Evolutionary conservation across 64 coral and sea anemone genomes (phyloP).

Genomic region (Acropora yongei): DNA sequence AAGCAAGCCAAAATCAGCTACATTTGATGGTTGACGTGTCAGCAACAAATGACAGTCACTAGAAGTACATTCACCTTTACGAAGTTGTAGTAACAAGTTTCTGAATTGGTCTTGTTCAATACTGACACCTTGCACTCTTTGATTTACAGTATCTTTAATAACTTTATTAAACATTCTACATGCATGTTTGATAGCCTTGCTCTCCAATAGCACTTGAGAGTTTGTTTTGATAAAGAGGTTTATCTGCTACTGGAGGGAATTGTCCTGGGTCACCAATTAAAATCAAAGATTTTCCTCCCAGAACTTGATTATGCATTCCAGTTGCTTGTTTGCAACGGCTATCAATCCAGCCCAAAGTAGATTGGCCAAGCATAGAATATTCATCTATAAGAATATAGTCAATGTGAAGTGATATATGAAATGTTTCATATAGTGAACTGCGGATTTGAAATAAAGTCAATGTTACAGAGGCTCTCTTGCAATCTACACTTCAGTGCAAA

Average conservation of each 20-base stretch:
- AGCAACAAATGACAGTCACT: constrained; percentile 32
- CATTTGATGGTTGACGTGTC: constrained; percentile 31
- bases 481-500: not conserved
- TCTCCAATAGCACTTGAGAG: not conserved
- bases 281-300: too few relatives aligned
- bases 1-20: constrained; percentile 3
- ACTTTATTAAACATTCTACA: not conserved
- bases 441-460: not conserved
- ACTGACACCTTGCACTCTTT: constrained; percentile 8
- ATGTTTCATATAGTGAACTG: too few relatives aligned
- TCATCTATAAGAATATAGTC: too few relatives aligned
- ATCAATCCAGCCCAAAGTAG: too few relatives aligned
- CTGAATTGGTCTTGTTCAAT: constrained; percentile 41
- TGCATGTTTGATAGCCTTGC: not conserved
- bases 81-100: constrained; percentile 26
- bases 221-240: not conserved
- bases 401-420: not conserved
- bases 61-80: constrained; percentile 12
- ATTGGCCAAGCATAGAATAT: too few relatives aligned
- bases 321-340: too few relatives aligned
- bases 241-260: not conserved
- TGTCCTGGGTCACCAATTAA: too few relatives aligned
- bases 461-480: constrained; percentile 12
- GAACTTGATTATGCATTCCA: too few relatives aligned
- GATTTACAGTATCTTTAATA: not conserved